These are phyloP conservation scores for Sitta carolinensis DNA, from an alignment of 2,797 vertebrate species.

Conservation along the genomic window DNA sequence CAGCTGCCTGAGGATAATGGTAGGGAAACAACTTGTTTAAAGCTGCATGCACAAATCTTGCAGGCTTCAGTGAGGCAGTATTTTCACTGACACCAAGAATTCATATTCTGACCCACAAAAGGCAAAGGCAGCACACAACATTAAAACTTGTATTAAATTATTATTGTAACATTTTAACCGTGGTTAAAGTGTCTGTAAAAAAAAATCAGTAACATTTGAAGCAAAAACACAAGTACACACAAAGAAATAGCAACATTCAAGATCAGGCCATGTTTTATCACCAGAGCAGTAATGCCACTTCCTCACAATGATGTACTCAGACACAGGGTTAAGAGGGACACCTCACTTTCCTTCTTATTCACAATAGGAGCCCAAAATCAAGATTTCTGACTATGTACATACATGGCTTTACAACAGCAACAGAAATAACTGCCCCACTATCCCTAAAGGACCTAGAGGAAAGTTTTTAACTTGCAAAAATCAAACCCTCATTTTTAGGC, in stretches of 20 bases:
- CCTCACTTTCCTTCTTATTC: neutral
- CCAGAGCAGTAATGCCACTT: neutral
- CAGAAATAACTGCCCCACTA: neutral
- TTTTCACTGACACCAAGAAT: neutral
- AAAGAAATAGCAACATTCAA: neutral
- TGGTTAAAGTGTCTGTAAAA: neutral
- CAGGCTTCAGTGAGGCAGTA: neutral
- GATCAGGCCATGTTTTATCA: neutral
- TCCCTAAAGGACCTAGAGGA: neutral
- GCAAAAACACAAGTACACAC: neutral
- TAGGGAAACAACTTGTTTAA: constrained; percentile 21
- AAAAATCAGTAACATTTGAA: neutral
- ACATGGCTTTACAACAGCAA: neutral
- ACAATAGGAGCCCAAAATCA: neutral
- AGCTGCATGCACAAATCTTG: neutral
- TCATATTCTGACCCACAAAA: neutral
- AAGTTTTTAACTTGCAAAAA: neutral
- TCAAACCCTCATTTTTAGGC: neutral
- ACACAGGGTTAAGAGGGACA: neutral
- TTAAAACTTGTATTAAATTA: neutral
- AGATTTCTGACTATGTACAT: neutral
- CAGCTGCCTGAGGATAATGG: constrained; percentile 26
- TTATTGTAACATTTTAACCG: neutral
- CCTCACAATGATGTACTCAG: neutral
- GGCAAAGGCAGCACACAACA: neutral